phyloP scores from a whole-genome alignment of 2,113 vertebrate genomes.

The Dipodomys spectabilis region DNA sequence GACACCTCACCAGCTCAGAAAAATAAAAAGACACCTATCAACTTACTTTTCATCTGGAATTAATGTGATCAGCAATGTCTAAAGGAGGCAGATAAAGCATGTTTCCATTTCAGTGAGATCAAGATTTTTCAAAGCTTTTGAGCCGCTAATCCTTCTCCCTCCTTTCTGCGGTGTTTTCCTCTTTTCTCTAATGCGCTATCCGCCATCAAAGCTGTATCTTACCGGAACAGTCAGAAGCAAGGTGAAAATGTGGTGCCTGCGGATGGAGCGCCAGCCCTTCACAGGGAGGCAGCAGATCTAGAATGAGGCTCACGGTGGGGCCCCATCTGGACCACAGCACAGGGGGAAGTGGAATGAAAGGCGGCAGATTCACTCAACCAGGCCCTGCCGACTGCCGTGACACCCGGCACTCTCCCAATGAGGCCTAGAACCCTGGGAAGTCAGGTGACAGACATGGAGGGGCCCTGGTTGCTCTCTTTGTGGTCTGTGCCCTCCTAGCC shows the following conservation, averaged over 20 bases:
- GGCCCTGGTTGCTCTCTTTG: not conserved
- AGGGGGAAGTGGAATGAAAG: constrained; percentile 55
- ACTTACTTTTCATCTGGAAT: constrained; percentile 73
- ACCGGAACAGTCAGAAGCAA: constrained; percentile 61
- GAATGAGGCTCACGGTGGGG: not conserved
- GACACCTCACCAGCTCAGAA: not conserved
- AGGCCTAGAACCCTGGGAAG: constrained; percentile 38
- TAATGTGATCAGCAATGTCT: constrained; percentile 74
- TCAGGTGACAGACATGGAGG: constrained; percentile 37
- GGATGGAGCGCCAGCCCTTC: not conserved
- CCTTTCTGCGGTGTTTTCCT: constrained; percentile 49
- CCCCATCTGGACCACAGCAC: not conserved
- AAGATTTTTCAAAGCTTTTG: constrained; percentile 75
- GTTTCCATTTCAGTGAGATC: constrained; percentile 73
- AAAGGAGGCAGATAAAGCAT: constrained; percentile 71
- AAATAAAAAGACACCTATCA: constrained; percentile 12
- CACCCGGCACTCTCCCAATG: fast-evolving
- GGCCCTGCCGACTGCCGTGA: not conserved
- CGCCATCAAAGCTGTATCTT: constrained; percentile 73
- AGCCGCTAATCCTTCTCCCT: constrained; percentile 45
- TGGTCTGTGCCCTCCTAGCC: not conserved
- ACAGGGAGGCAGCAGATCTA: not conserved
- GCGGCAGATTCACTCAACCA: not conserved
- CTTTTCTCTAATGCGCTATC: constrained; percentile 37
- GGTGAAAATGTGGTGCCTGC: constrained; percentile 24